Conservation (phyloP, 2,797 vertebrate species). For the Malacoctenus gilli region DNA sequence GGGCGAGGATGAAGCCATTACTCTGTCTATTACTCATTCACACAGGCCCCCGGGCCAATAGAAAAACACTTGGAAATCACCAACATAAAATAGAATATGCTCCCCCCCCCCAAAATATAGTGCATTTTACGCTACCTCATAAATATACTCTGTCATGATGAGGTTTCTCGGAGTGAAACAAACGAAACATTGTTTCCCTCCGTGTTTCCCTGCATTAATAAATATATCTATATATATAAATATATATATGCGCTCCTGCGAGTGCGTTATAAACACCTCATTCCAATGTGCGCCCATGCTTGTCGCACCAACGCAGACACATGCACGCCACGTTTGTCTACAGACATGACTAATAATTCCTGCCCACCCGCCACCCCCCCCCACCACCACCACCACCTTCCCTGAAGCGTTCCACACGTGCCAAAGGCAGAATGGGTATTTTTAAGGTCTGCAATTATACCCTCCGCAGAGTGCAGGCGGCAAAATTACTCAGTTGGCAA, state of each 20-base stretch:
- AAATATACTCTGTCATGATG: constrained; percentile 70
- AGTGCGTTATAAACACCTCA: constrained; percentile 50
- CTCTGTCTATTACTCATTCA: constrained; percentile 77
- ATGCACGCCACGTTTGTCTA: constrained; percentile 42
- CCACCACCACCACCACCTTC: no score
- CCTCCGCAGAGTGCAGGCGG: constrained; percentile 70
- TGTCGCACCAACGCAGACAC: constrained; percentile 23
- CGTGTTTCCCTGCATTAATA: constrained; percentile 41
- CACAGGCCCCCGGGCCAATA: constrained; percentile 70
- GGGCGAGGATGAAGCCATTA: constrained; percentile 73
- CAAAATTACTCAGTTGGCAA: constrained; percentile 77
- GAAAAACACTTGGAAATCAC: constrained; percentile 75
- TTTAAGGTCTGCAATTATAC: constrained; percentile 78
- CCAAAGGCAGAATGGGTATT: constrained; percentile 71
- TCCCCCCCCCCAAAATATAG: constrained; percentile 66
- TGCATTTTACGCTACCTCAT: constrained; percentile 62
- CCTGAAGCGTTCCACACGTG: constrained; percentile 53
- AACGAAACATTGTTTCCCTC: constrained; percentile 33
- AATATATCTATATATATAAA: no score
- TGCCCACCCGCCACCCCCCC: no score
- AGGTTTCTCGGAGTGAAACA: constrained; percentile 67
- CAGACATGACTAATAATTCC: constrained; percentile 41
- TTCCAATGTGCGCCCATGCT: constrained; percentile 53
- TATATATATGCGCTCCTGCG: constrained; percentile 39
- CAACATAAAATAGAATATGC: constrained; percentile 74